Conservation (phyloP, 2,888 invertebrate genomes). For the Drosophila barbarae region DNA sequence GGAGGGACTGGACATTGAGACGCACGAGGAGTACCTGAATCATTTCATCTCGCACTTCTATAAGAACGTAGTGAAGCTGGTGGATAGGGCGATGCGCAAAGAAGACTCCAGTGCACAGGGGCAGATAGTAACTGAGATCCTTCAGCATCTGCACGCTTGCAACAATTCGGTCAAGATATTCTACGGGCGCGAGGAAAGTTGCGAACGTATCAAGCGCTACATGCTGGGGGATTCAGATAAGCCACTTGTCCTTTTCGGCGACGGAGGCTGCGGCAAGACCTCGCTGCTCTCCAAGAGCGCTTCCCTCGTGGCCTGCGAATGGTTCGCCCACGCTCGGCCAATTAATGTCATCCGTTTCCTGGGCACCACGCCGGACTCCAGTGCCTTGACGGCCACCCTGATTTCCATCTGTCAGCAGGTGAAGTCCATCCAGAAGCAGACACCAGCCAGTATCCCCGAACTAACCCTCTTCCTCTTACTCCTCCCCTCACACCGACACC, state of each 20-base stretch:
- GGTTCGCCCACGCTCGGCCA: constrained; percentile 88
- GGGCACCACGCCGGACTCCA: constrained; percentile 98
- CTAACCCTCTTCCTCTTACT: constrained; percentile 21
- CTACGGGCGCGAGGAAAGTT: constrained; percentile 93
- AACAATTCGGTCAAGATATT: constrained; percentile 96
- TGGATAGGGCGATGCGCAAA: constrained; percentile 96
- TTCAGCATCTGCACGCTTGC: constrained; percentile 97
- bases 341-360: constrained; percentile 94
- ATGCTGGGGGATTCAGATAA: constrained; percentile 92
- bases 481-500: constrained; percentile 4
- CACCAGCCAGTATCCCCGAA: background rate
- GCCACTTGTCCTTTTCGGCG: constrained; percentile 94
- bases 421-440: constrained; percentile 55
- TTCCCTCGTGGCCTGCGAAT: constrained; percentile 86
- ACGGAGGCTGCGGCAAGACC: constrained; percentile 98
- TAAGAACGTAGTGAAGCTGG: constrained; percentile 93
- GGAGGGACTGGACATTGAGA: constrained; percentile 94
- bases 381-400: constrained; percentile 94
- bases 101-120: constrained; percentile 96
- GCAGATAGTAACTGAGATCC: constrained; percentile 94
- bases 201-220: constrained; percentile 89
- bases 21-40: constrained; percentile 95
- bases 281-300: constrained; percentile 96
- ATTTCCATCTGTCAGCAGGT: constrained; percentile 98
- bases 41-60: constrained; percentile 97